Base-by-base conservation (phyloP, 2,888 invertebrate genomes). In the Hirtodrosophila histrioides region DNA sequence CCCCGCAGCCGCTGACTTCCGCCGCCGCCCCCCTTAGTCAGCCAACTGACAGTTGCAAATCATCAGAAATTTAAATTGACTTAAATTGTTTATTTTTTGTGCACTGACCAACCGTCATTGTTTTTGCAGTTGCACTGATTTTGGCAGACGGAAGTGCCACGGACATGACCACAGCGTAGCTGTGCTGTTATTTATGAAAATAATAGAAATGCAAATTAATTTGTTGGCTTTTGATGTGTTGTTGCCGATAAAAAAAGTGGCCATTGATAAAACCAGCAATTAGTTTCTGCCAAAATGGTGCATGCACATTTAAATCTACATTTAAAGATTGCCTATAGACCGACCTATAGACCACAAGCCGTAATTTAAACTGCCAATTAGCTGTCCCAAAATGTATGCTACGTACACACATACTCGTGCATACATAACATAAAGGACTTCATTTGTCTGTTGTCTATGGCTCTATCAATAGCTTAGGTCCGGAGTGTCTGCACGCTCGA, bases 11-110 rank as follows among this genome's bases (percentile, higher is more conserved):
- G 46, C 35, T 17, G 29, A 40, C 24, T 11, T 0, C 17, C 17
- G 17, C 17, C 17, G n/a, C 17, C 31, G 31, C 9, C 31, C 31
- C 31, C 8, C 31, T 27, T 17, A 17, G 17, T 2, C 17, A 66
- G 65, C 71, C 76, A 68, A 62, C 79, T 81, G 86, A 81, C 85
- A 85, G 87, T 85, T 86, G 85, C 82, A 86, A 85, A 84, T 84
- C 86, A 86, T 82, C 84, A 76, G 78, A 86, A 86, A 84, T 84
- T 84, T 78, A 84, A 84, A 84, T 84, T 81, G 86, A 84, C 86
- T 84, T 76, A 81, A 84, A 86, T 81, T 84, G 86, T 86, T 84
- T 81, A 74, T 80, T 83, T 77, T 75, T 80, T 64, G 48, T 31
- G 40, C 9, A 43, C 23, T 46, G 68, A 27, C 41, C 56, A 67